Evolutionary conservation across 2,113 vertebrate genomes (phyloP).

Genomic region (Tringa solitaria): DNA sequence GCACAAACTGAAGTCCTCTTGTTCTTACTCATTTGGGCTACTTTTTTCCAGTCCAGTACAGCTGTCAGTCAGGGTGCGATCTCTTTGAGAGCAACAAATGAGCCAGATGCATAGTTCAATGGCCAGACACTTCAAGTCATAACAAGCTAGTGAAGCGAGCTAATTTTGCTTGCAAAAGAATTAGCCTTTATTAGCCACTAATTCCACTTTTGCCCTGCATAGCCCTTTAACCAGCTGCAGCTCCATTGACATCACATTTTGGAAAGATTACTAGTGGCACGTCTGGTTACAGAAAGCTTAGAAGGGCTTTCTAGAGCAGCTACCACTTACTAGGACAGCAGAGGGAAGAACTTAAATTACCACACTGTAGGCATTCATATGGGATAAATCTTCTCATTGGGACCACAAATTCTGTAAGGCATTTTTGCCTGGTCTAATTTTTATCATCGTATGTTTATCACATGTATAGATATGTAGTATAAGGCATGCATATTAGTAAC

Average conservation of each 20-base stretch:
- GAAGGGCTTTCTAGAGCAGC: conserved; percentile 27
- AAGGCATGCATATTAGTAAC: not conserved
- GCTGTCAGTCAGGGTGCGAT: conserved; percentile 39
- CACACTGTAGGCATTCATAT: not conserved
- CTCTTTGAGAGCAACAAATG: conserved; percentile 70
- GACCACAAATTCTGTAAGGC: not conserved
- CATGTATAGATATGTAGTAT: not conserved
- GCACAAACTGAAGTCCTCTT: conserved; percentile 27
- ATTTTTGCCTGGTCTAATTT: not conserved
- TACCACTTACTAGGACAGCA: not conserved
- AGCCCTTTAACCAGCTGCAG: conserved; percentile 63
- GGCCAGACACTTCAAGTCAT: conserved; percentile 72
- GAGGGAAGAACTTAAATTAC: not conserved
- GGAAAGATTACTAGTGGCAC: conserved; percentile 35
- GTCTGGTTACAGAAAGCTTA: conserved; percentile 36
- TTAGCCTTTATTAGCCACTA: conserved; percentile 69
- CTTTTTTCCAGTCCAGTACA: conserved; percentile 53
- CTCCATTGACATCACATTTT: conserved; percentile 61
- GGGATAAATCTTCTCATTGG: not conserved
- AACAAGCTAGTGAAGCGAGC: conserved; percentile 69
- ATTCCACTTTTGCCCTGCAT: conserved; percentile 49
- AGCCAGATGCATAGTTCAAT: conserved; percentile 66
- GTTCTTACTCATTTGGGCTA: conserved; percentile 46
- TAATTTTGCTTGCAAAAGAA: conserved; percentile 74
- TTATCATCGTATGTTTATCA: not conserved